Conservation (phyloP, 37 sponge, comb jelly and placozoan species). For the Crambe crambe region DNA sequence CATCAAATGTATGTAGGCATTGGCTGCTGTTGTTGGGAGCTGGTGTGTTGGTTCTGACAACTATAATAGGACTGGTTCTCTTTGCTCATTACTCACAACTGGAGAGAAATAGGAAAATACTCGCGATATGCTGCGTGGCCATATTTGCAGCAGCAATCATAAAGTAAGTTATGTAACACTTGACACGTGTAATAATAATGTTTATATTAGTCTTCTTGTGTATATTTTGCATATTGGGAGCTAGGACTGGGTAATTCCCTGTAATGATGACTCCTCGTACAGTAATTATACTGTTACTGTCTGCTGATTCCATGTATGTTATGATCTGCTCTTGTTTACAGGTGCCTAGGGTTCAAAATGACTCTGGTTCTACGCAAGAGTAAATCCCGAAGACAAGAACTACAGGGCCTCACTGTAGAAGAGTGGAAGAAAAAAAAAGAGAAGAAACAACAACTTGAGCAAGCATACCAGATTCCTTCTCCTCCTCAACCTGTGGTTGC, state of each 20-base stretch:
- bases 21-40: slow-evolving; percentile 27
- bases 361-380: background rate
- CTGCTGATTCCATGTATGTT: too few relatives aligned
- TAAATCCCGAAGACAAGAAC: background rate
- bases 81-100: background rate
- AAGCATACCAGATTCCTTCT: background rate
- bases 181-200: too few relatives aligned
- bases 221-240: background rate
- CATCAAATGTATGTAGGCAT: slow-evolving; percentile 22
- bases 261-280: too few relatives aligned
- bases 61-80: slow-evolving; percentile 2
- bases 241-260: background rate
- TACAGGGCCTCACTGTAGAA: background rate
- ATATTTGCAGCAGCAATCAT: slow-evolving; percentile 13
- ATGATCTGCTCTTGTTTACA: background rate
- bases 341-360: background rate
- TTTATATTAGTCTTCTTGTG: background rate
- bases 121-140: slow-evolving; percentile 6
- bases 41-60: slow-evolving; percentile 3
- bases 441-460: background rate
- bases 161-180: slow-evolving; percentile 31
- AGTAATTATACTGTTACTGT: too few relatives aligned
- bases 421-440: slow-evolving; percentile 8
- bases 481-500: background rate
- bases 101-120: background rate